phyloP scores from a whole-genome alignment of 1,140 invertebrate species.

The Scaptodrosophila lebanonensis region DNA sequence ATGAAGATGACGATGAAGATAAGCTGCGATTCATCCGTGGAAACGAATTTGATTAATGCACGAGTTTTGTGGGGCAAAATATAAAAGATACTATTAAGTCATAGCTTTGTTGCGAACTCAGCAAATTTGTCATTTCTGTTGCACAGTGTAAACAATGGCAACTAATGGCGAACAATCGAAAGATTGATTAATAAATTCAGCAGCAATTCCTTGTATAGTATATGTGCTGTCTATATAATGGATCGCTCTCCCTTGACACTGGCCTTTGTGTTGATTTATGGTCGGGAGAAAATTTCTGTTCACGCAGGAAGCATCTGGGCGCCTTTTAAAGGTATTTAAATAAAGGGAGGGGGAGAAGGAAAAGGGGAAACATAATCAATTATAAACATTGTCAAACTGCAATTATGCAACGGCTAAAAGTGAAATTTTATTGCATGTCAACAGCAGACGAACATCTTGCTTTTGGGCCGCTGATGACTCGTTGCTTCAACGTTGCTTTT shows the following conservation, averaged over 20 bases:
- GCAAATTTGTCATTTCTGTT: too few relatives aligned
- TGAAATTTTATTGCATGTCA: slow-evolving; percentile 75
- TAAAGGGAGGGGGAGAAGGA: slow-evolving; percentile 23
- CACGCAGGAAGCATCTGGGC: too few relatives aligned
- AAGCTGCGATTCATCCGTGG: too few relatives aligned
- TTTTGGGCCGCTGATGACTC: slow-evolving; percentile 63
- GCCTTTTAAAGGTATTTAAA: slow-evolving; percentile 31
- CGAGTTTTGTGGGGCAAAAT: too few relatives aligned
- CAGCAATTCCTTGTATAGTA: neutral
- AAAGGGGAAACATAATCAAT: slow-evolving; percentile 57
- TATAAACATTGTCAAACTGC: slow-evolving; percentile 74
- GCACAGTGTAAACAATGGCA: too few relatives aligned
- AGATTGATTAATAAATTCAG: slow-evolving; percentile 22
- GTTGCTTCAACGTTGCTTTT: slow-evolving; percentile 18
- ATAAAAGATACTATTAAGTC: too few relatives aligned
- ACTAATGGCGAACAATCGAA: too few relatives aligned
- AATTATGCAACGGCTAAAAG: slow-evolving; percentile 72
- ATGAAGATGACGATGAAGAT: too few relatives aligned
- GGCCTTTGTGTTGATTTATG: slow-evolving; percentile 55
- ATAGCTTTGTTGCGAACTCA: too few relatives aligned
- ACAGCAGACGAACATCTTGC: slow-evolving; percentile 48
- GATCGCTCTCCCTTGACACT: slow-evolving; percentile 33
- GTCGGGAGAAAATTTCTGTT: slow-evolving; percentile 53
- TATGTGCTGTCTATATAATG: too few relatives aligned
- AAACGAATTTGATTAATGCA: too few relatives aligned